Percentiles rank a stretch among this genome's conserved stretches.
Evolutionary conservation across 2,797 vertebrate genomes (phyloP).

Genomic region (Buceros bicornis): DNA sequence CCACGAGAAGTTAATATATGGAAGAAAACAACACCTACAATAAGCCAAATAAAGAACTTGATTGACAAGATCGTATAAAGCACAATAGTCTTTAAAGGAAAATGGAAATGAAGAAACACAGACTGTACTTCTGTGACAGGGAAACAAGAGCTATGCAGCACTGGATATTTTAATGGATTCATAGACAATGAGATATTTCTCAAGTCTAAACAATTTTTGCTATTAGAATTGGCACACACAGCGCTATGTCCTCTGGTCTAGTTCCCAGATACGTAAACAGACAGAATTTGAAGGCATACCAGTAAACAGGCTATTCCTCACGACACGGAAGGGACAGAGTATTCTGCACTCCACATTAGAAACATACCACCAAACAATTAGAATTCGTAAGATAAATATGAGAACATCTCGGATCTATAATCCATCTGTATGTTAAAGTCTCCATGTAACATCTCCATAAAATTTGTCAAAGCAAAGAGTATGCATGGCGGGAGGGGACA

Average conservation of each 20-base stretch:
- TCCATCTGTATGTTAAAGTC: not conserved
- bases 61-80: not conserved
- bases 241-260: not conserved
- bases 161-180: not conserved
- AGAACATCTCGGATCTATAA: not conserved
- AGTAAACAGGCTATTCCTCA: not conserved
- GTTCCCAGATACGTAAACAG: not conserved
- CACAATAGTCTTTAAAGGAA: not conserved
- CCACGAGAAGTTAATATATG: not conserved
- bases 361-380: not conserved
- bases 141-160: not conserved
- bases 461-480: not conserved
- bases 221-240: not conserved
- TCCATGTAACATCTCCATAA: not conserved
- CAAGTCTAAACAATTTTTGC: not conserved
- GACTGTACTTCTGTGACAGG: not conserved
- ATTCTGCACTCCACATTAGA: not conserved
- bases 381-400: not conserved
- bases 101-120: not conserved
- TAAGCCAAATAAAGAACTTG: not conserved
- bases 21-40: not conserved
- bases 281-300: not conserved
- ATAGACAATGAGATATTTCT: not conserved
- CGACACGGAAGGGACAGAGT: not conserved
- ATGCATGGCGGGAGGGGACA: accelerated